A percentile compares a stretch with the other conserved stretches of the same genome.
These are phyloP conservation scores for Leptopilina drosophilae DNA, from an alignment of 2,888 invertebrate genomes.

Conservation along the genomic window DNA sequence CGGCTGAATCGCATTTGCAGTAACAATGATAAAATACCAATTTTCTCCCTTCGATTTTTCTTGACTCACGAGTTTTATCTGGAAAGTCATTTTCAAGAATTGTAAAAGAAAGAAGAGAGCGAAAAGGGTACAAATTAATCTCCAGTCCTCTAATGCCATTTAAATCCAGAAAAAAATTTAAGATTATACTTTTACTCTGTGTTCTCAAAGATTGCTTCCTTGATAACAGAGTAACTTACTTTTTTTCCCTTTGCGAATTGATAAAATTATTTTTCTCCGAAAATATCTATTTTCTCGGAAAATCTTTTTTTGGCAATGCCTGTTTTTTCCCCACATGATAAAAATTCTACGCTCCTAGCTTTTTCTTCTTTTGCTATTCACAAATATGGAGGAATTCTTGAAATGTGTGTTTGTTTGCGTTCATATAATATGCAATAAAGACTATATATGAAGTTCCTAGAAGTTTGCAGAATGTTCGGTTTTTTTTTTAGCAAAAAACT, in stretches of 20 bases:
- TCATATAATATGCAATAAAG: neutral
- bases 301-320: neutral
- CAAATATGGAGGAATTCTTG: neutral
- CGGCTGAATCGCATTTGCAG: neutral
- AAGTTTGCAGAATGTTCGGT: neutral
- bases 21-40: slow-evolving; percentile 6
- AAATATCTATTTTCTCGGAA: neutral
- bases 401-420: slow-evolving; percentile 8
- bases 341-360: neutral
- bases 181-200: neutral
- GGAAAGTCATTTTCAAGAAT: neutral
- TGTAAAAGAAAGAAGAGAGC: neutral
- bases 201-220: neutral
- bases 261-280: slow-evolving; percentile 19
- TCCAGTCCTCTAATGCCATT: neutral
- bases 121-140: slow-evolving; percentile 8
- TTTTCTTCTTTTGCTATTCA: neutral
- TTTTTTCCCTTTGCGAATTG: neutral
- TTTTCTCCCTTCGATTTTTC: slow-evolving; percentile 15
- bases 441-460: slow-evolving; percentile 7
- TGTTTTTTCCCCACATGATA: slow-evolving; percentile 4
- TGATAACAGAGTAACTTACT: neutral
- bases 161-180: too few species aligned
- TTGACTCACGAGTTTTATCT: neutral
- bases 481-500: neutral